phyloP scores from a whole-genome alignment of 1,140 invertebrate species.

The Teleopsis dalmanni region DNA sequence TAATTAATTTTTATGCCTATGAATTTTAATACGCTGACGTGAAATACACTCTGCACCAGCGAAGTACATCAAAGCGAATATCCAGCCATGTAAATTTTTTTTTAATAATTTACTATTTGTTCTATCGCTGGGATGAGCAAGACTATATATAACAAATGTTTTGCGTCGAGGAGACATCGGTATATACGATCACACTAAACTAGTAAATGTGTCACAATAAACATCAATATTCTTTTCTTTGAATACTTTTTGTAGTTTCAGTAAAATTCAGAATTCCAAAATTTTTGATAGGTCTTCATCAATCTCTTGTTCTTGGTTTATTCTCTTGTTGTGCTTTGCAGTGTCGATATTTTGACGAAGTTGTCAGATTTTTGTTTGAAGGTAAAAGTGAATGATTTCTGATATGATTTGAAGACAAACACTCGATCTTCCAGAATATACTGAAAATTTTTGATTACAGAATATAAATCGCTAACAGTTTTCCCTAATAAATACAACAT shows the following conservation, averaged over 20 bases:
- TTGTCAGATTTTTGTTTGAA: slow-evolving; percentile 27
- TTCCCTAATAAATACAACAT: slow-evolving; percentile 32
- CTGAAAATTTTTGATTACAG: slow-evolving; percentile 18
- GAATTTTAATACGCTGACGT: too few species aligned
- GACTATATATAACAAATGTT: neutral
- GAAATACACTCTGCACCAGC: too few species aligned
- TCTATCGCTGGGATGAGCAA: neutral
- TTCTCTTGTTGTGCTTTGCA: neutral
- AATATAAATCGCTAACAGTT: slow-evolving; percentile 36
- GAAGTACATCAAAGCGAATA: too few species aligned
- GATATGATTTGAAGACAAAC: slow-evolving; percentile 18
- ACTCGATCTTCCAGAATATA: slow-evolving; percentile 19
- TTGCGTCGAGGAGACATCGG: neutral
- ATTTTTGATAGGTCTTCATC: neutral
- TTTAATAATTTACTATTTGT: neutral
- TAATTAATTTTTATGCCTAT: too few species aligned
- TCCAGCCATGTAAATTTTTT: neutral
- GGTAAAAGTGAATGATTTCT: slow-evolving; percentile 30
- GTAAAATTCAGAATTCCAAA: neutral
- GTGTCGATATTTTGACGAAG: neutral
- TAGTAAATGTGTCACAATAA: neutral
- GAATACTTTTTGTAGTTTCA: neutral
- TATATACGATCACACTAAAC: neutral
- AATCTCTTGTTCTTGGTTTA: neutral
- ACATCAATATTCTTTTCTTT: neutral